phyloP scores from a whole-genome alignment of 2,888 invertebrate genomes.

The Drosophila longiperda region DNA sequence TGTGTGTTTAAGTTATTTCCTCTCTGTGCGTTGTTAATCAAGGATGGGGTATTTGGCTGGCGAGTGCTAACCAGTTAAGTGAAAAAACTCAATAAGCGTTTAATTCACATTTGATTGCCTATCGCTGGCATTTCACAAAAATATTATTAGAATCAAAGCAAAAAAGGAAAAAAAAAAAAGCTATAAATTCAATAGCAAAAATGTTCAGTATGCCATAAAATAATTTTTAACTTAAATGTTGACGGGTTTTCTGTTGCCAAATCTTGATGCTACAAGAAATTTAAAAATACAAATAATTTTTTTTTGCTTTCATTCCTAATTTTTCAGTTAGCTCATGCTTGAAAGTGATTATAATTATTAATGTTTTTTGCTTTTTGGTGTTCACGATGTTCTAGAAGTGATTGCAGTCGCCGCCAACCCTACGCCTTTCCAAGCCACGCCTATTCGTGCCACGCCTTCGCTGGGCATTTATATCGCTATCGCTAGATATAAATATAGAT shows the following conservation, averaged over 20 bases:
- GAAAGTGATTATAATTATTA: slow-evolving; percentile 12
- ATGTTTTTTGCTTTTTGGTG: slow-evolving; percentile 8
- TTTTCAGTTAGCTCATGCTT: slow-evolving; percentile 8
- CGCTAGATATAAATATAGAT: background rate
- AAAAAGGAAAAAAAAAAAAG: background rate
- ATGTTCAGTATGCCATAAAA: background rate
- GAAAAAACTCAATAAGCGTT: background rate
- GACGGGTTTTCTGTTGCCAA: background rate
- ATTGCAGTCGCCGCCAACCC: background rate
- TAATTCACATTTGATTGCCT: background rate
- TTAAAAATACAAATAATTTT: background rate
- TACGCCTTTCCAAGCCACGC: background rate
- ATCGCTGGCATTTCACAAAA: background rate
- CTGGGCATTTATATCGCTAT: background rate
- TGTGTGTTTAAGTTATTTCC: background rate
- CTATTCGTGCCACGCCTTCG: background rate
- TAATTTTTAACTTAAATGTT: background rate
- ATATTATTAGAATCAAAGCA: background rate
- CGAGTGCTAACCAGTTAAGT: background rate
- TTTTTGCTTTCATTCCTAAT: slow-evolving; percentile 3
- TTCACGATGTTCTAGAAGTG: background rate
- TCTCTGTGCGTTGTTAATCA: background rate
- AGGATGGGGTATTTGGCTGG: background rate
- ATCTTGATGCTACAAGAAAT: background rate
- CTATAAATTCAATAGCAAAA: background rate